These are phyloP conservation scores for Hippopotamyrus pictus DNA, from an alignment of 2,797 vertebrate genomes.

Conservation along the genomic window DNA sequence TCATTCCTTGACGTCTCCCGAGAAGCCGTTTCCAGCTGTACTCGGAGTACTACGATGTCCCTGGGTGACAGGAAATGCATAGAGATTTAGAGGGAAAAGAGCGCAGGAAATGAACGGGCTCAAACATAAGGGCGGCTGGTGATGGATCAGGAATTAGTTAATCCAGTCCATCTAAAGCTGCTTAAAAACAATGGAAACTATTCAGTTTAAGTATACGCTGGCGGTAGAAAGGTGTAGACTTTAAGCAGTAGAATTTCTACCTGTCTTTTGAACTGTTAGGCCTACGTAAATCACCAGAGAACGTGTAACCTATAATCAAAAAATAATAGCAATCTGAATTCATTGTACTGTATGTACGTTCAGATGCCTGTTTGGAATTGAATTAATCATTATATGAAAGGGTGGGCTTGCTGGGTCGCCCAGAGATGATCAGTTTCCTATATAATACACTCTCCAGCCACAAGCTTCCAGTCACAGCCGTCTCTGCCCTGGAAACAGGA, in stretches of 20 bases:
- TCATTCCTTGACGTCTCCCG: neutral
- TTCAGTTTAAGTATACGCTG: neutral
- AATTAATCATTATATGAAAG: neutral
- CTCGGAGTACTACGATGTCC: neutral
- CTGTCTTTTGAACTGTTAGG: neutral
- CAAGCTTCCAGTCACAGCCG: conserved; percentile 35
- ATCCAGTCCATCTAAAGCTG: neutral
- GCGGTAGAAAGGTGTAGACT: neutral
- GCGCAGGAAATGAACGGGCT: neutral
- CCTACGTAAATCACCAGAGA: neutral
- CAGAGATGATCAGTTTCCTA: conserved; percentile 31
- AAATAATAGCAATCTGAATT: neutral
- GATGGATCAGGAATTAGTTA: neutral
- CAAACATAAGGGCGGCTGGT: neutral
- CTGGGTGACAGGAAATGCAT: neutral
- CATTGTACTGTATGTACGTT: neutral
- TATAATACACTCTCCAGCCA: conserved; percentile 26
- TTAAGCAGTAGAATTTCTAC: neutral
- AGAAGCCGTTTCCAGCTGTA: neutral
- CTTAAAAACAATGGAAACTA: neutral
- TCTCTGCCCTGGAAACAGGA: conserved; percentile 30
- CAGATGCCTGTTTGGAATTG: neutral
- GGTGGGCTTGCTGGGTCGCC: neutral
- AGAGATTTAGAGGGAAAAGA: neutral
- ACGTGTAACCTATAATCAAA: neutral